Conservation (phyloP, 2,797 vertebrate genomes). For the Gallirallus australis region DNA sequence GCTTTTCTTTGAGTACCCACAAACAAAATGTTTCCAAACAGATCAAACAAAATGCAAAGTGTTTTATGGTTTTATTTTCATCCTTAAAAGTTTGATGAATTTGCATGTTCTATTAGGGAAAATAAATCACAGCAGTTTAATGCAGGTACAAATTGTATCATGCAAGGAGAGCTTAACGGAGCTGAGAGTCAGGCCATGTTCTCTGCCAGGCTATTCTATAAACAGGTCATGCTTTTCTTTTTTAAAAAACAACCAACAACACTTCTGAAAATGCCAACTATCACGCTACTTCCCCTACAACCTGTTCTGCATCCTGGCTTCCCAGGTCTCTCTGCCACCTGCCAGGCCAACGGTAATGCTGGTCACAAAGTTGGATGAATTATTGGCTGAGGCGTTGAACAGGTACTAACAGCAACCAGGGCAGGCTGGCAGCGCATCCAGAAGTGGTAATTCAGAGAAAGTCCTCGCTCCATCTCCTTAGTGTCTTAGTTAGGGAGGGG, state of each 20-base stretch:
- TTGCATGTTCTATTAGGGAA: neutral
- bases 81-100: neutral
- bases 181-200: neutral
- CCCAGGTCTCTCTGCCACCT: neutral
- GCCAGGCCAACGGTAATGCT: neutral
- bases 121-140: neutral
- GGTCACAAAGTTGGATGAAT: neutral
- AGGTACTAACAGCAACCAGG: neutral
- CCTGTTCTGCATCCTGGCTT: neutral
- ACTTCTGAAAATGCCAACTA: neutral
- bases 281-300: neutral
- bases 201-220: neutral
- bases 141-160: neutral
- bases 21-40: neutral
- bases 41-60: neutral
- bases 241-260: neutral
- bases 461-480: neutral
- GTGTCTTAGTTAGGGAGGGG: neutral
- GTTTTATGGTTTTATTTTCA: neutral
- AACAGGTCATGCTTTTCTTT: neutral
- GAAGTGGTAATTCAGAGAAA: neutral
- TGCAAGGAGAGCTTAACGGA: neutral
- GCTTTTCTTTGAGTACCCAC: neutral
- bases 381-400: neutral
- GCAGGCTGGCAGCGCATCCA: neutral